Evolutionary conservation across 2,888 invertebrate species (phyloP).

Genomic region (Sminthurides aquaticus): DNA sequence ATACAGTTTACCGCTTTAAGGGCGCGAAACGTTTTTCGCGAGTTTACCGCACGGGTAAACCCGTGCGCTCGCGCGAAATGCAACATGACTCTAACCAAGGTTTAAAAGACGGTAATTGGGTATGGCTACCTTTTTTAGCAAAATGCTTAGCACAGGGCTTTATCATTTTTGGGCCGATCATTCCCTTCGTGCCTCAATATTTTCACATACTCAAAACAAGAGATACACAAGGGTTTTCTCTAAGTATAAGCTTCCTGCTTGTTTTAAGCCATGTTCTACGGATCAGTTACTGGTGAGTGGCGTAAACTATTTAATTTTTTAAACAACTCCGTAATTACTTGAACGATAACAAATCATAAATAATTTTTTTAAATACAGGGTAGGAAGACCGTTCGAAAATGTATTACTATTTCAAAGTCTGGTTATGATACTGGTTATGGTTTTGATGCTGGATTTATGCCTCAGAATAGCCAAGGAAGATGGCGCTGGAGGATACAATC

Average conservation of each 20-base stretch:
- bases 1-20: too few relatives aligned
- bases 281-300: slow-evolving; percentile 32
- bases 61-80: too few relatives aligned
- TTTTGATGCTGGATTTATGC: slow-evolving; percentile 30
- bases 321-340: too few relatives aligned
- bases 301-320: not conserved
- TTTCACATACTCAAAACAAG: slow-evolving; percentile 18
- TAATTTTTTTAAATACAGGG: too few relatives aligned
- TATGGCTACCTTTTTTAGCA: too few relatives aligned
- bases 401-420: slow-evolving; percentile 27
- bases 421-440: slow-evolving; percentile 29
- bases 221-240: slow-evolving; percentile 30
- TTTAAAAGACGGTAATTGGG: too few relatives aligned
- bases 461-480: slow-evolving; percentile 18
- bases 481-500: not conserved
- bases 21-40: too few relatives aligned
- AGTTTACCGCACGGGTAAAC: too few relatives aligned
- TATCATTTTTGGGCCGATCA: slow-evolving; percentile 14
- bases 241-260: slow-evolving; percentile 25
- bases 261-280: slow-evolving; percentile 24
- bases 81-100: too few relatives aligned
- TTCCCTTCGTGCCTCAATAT: slow-evolving; percentile 37
- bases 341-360: too few relatives aligned
- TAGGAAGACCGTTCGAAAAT: slow-evolving; percentile 28
- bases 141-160: not conserved